Base-by-base conservation (phyloP, 1,140 invertebrate genomes). In the Drosophila seguyi region DNA sequence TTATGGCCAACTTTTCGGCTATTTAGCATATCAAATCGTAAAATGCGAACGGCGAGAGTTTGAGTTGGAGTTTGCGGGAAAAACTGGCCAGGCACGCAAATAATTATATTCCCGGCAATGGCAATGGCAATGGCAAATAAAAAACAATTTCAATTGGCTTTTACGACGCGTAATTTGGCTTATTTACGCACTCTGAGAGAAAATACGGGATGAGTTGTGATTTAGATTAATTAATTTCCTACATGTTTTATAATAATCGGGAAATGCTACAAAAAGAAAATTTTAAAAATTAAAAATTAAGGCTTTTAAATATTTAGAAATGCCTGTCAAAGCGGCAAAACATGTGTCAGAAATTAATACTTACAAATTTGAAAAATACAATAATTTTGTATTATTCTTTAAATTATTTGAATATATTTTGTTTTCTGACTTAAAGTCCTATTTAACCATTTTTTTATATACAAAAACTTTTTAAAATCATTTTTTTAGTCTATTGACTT, bases 1-100 rank as follows among this genome's bases (percentile, higher is more conserved):
- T 74, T 69, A 83, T 84, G 29, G 45, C 53, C 80, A 83, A 83
- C 75, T 83, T 86, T 88, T 79, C 72, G 63, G 75, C 75, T 78
- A 78, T 78, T 78, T 78, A 78, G 75, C 75, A 78, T 78, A 78
- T 69, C 74, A 77, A 77, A 77, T 78, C 57, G 57, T 78, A 69
- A 78, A 78, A 61, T 41, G 47, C 48, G 22, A 50, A 62, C 18
- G 38, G 48, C 63, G 41, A 59, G 36, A 29, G 25, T 47, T 47
- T 25, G 45, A 18, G 47, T 27, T 27, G 39, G 55, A 55, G 25
- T 66, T 55, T 39, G 27, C 48, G 36, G 44, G 31, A 69, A 55
- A 71, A 47, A 57, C 63, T 69, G 50, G 34, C 38, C 48, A 58
- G 5, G 66, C 50, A 69, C 63, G 66, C 65, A 72, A 57, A 72